phyloP scores from a whole-genome alignment of 2,797 vertebrate genomes.

The Pyrocephalus nanus region DNA sequence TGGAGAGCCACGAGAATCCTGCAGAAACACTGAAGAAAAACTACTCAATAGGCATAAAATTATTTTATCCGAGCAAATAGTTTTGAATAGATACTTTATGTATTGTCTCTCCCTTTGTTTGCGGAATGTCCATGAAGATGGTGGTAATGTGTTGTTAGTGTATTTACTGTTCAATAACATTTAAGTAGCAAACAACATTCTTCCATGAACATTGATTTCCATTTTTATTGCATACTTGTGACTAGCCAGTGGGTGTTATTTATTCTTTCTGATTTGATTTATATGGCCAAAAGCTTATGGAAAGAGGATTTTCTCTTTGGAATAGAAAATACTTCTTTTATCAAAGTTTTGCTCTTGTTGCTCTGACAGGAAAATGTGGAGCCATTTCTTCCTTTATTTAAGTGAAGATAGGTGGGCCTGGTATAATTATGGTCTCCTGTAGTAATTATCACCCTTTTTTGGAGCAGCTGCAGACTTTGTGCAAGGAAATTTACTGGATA shows the following conservation, averaged over 20 bases:
- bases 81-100: neutral
- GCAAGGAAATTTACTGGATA: neutral
- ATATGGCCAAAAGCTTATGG: neutral
- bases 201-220: neutral
- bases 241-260: neutral
- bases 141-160: neutral
- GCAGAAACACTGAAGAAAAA: neutral
- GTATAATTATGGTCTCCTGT: neutral
- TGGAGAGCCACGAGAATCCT: neutral
- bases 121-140: neutral
- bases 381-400: neutral
- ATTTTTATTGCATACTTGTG: neutral
- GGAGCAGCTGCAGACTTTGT: neutral
- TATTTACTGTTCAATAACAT: neutral
- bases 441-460: neutral
- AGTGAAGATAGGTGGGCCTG: neutral
- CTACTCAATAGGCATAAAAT: neutral
- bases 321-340: neutral
- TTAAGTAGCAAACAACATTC: neutral
- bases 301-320: neutral
- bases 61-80: neutral
- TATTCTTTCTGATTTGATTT: neutral
- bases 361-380: neutral
- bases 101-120: neutral
- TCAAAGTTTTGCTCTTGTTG: neutral